Conservation (phyloP, 2,888 invertebrate species). For the Sussaba pulchella region DNA sequence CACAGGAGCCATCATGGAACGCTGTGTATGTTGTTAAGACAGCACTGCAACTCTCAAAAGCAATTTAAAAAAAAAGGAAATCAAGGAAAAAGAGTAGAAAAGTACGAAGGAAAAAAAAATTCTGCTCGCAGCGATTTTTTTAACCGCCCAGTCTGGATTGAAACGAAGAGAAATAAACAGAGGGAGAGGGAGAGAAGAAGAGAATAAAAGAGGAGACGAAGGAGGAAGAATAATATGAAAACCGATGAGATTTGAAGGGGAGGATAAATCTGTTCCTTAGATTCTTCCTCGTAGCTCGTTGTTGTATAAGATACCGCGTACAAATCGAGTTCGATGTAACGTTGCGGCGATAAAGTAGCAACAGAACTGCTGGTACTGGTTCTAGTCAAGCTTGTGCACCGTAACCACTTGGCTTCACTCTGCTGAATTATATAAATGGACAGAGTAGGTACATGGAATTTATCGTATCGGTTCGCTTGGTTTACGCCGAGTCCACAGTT, state of each 20-base stretch:
- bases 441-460: slow-evolving; percentile 19
- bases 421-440: slow-evolving; percentile 18
- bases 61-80: slow-evolving; percentile 23
- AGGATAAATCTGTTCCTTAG: slow-evolving; percentile 36
- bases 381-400: slow-evolving; percentile 12
- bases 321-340: background rate
- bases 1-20: slow-evolving; percentile 59
- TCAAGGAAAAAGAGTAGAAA: background rate
- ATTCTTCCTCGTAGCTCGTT: background rate
- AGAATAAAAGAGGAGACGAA: background rate
- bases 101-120: no score
- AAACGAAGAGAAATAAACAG: background rate
- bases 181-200: slow-evolving; percentile 14
- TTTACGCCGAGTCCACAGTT: background rate
- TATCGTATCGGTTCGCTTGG: slow-evolving; percentile 6
- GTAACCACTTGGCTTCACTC: background rate
- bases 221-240: slow-evolving; percentile 7
- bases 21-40: slow-evolving; percentile 38
- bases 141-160: no score
- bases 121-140: no score
- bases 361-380: background rate
- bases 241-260: slow-evolving; percentile 3
- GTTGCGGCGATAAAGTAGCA: background rate
- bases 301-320: background rate
- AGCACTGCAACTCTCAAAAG: slow-evolving; percentile 67